Conservation (phyloP, 2,113 vertebrate genomes). For the Tricholaema leucomelas region DNA sequence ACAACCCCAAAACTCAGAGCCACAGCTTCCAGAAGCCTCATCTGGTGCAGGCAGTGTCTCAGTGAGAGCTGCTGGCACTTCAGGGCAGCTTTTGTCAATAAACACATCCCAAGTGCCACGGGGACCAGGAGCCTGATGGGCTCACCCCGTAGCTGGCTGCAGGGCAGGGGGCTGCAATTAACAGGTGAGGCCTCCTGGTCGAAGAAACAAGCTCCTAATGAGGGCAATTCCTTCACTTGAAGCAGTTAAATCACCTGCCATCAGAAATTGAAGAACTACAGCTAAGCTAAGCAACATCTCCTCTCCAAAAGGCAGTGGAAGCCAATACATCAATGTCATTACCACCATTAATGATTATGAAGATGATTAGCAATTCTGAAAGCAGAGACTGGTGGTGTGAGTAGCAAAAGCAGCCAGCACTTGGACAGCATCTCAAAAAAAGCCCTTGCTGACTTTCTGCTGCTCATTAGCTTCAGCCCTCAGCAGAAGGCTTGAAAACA, state of each 20-base stretch:
- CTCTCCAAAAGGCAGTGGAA: background rate
- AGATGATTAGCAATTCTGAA: background rate
- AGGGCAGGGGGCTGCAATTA: too few relatives aligned
- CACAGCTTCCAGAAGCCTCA: background rate
- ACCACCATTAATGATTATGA: background rate
- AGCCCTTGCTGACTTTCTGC: background rate
- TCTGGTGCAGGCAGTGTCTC: background rate
- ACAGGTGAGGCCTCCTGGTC: background rate
- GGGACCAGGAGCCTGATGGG: too few relatives aligned
- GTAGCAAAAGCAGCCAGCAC: background rate
- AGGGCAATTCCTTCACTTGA: background rate
- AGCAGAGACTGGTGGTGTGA: background rate
- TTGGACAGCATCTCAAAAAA: background rate
- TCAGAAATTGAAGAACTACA: background rate
- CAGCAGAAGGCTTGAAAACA: background rate
- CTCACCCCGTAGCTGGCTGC: too few relatives aligned
- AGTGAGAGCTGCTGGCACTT: background rate
- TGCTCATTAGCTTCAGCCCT: background rate
- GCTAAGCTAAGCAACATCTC: background rate
- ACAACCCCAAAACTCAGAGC: too few relatives aligned
- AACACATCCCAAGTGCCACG: background rate
- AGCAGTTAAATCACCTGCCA: background rate
- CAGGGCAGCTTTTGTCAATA: background rate
- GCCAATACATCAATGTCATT: background rate
- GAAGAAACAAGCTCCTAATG: background rate